Percentiles rank a stretch among this genome's conserved stretches.
phyloP scores from a whole-genome alignment of 2,797 vertebrate species.

The Mormyrus proboscirostris region DNA sequence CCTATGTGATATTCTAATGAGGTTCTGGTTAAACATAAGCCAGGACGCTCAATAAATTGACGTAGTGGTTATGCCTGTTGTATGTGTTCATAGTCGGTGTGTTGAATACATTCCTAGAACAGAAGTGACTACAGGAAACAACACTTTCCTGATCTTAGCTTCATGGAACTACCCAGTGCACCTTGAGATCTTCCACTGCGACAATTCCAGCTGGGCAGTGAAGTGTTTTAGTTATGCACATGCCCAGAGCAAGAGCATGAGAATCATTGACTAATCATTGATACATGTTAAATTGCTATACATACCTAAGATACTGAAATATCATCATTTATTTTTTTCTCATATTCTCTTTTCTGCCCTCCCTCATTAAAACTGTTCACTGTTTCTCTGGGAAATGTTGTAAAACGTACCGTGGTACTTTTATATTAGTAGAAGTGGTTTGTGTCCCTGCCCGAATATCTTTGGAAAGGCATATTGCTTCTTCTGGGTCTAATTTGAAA shows the following conservation, averaged over 20 bases:
- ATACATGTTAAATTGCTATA: not conserved
- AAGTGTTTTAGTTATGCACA: slow-evolving; percentile 24
- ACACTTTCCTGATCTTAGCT: not conserved
- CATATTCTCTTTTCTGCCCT: not conserved
- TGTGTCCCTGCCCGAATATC: not conserved
- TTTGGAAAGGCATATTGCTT: not conserved
- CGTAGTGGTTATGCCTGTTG: not conserved
- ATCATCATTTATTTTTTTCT: not conserved
- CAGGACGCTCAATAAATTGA: not conserved
- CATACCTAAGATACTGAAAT: not conserved
- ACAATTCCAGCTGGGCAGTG: not conserved
- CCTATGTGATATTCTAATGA: not conserved
- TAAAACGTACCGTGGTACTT: not conserved
- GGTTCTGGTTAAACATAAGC: not conserved
- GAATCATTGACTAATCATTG: not conserved
- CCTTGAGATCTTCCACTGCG: not conserved
- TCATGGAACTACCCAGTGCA: not conserved
- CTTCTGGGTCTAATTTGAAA: not conserved
- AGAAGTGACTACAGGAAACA: not conserved
- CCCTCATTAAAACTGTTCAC: not conserved
- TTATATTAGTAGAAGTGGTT: not conserved
- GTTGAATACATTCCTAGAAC: not conserved
- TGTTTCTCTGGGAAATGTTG: not conserved
- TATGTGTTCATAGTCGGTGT: not conserved
- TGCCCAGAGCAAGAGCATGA: not conserved